Base-by-base conservation (phyloP, 2,113 vertebrate genomes). In the Arothron firmamentum region DNA sequence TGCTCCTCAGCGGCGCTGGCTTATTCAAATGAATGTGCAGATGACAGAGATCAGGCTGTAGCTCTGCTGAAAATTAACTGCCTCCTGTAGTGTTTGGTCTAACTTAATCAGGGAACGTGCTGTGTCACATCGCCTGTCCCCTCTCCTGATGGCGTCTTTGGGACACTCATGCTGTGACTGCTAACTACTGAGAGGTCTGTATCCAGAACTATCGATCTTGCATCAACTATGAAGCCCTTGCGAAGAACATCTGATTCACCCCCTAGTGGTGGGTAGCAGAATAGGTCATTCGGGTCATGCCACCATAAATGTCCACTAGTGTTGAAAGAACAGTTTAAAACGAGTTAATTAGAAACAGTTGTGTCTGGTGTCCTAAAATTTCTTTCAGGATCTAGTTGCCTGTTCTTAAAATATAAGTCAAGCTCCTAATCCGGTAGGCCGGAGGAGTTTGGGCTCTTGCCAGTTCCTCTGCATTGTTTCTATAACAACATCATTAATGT, bases 1-100 rank as follows among this genome's bases (percentile, higher is more conserved):
- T 78, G 85, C 77, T 18, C 46, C 71, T 79, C 67, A 23, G 74
- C 7, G 34, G 65, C 57, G 61, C 57, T 18, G 67, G 67, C 80
- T 78, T 70, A 87, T 83, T 88, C 79, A 72, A 84, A 85, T 78
- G 72, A 70, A 81, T 71, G 60, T 82, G 72, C 56, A 74, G 72
- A 65, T 12, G 62, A 72, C 67, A 70, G 51, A 45, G 73, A 71
- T 65, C 34, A 77, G 51, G 68, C 62, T 56, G 71, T 6, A 46
- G 70, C 61, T 60, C 59, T 21, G 64, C 60, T 53, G 55, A 71
- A 80, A 84, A 81, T 80, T 42, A 85, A 82, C 70, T 31, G 52
- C 80, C 85, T 77, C 75, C 79, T 52, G 69, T 71, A 66, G 78
- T 70, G 61, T 16, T 59, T 18, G 19, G 53, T 67, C 72, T 70